Conservation (phyloP, 2,113 vertebrate genomes). For the Solenodon paradoxus region DNA sequence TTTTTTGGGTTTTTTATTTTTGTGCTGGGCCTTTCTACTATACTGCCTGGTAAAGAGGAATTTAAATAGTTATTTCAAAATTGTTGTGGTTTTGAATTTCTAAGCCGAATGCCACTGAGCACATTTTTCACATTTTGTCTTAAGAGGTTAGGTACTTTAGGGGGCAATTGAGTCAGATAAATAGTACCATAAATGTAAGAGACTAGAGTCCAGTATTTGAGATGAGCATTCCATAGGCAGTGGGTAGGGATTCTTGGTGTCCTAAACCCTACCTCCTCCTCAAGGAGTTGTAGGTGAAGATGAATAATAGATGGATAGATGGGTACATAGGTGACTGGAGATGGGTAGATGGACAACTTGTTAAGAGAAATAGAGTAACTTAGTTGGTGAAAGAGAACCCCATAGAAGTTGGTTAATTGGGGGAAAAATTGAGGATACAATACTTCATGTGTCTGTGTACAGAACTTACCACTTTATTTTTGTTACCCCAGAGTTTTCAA, state of each 20-base stretch:
- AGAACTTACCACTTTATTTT: neutral
- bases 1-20: too few species aligned
- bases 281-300: neutral
- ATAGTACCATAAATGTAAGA: rapidly evolving
- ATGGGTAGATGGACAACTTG: neutral
- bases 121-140: neutral
- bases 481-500: neutral
- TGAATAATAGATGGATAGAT: neutral
- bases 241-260: neutral
- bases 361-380: neutral
- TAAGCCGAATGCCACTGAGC: neutral
- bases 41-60: neutral
- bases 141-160: neutral
- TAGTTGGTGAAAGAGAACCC: neutral
- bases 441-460: neutral
- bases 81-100: neutral
- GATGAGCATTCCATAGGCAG: neutral
- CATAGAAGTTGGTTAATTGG: neutral
- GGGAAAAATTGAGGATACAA: neutral
- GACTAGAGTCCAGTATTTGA: neutral
- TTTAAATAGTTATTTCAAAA: neutral
- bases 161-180: neutral
- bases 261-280: neutral
- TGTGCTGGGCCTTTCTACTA: neutral
- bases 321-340: neutral